These are phyloP conservation scores for Eurytemora carolleeae DNA, from an alignment of 1,140 invertebrate species.

Conservation along the genomic window DNA sequence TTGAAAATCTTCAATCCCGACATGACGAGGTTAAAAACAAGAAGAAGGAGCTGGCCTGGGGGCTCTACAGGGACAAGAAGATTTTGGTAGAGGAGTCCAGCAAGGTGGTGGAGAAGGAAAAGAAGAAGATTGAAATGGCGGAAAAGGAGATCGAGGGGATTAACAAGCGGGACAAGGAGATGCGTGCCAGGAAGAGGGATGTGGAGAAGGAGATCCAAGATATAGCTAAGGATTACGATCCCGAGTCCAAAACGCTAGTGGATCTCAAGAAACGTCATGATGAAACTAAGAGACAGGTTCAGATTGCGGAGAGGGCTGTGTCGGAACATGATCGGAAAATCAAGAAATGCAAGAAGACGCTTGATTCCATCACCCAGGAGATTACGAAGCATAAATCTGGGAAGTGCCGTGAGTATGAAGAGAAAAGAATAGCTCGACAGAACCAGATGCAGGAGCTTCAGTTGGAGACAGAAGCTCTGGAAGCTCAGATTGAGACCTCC, in stretches of 20 bases:
- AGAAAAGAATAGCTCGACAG: constrained; percentile 17
- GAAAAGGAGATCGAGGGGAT: constrained; percentile 18
- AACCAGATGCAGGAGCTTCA: constrained; percentile 13
- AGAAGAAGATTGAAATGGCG: constrained; percentile 17
- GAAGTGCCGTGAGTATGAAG: constrained; percentile 25
- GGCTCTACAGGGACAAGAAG: neutral
- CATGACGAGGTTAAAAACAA: constrained; percentile 11
- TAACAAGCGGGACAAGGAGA: constrained; percentile 18
- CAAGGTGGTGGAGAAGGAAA: neutral
- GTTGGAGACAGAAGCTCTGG: neutral
- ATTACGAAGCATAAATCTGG: constrained; percentile 31
- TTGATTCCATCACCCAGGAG: constrained; percentile 5
- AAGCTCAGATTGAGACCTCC: neutral
- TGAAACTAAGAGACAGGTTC: too few species aligned
- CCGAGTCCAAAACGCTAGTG: too few species aligned
- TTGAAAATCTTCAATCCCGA: constrained; percentile 24
- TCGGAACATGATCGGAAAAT: too few species aligned
- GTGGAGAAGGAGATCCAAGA: constrained; percentile 18
- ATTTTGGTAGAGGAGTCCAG: constrained; percentile 22
- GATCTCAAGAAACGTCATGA: too few species aligned
- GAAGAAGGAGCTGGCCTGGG: neutral
- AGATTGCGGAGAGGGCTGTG: too few species aligned
- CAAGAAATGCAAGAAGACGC: constrained; percentile 21
- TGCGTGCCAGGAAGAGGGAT: constrained; percentile 15
- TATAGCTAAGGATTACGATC: too few species aligned